Percentiles rank a stretch among this genome's conserved stretches.
These are phyloP conservation scores for Amphimedon queenslandica DNA, from an alignment of 37 sponge, comb jelly and placozoan genomes.

Conservation along the genomic window DNA sequence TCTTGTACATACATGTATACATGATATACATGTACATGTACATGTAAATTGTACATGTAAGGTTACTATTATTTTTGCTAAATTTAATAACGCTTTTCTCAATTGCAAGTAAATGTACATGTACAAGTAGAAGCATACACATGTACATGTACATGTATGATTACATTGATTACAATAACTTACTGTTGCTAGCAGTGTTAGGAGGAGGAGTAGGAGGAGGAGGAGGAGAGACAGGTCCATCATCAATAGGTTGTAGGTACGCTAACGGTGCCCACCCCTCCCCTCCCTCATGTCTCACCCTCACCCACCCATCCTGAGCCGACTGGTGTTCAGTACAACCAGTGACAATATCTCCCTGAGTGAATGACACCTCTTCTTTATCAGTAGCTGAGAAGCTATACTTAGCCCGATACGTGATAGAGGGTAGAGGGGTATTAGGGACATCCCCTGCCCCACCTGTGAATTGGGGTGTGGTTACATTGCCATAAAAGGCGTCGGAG, in stretches of 20 bases:
- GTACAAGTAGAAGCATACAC: too few relatives aligned
- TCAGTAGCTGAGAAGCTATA: constrained; percentile 63
- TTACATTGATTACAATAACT: too few relatives aligned
- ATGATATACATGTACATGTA: too few relatives aligned
- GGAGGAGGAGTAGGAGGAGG: not conserved
- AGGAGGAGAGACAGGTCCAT: not conserved
- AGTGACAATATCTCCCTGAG: constrained; percentile 67
- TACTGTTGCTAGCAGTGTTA: too few relatives aligned
- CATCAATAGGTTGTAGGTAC: constrained; percentile 32
- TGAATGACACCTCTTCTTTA: constrained; percentile 53
- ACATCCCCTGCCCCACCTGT: too few relatives aligned
- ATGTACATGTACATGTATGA: too few relatives aligned
- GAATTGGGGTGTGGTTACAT: not conserved
- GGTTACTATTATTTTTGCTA: too few relatives aligned
- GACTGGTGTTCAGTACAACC: not conserved
- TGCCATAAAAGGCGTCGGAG: not conserved
- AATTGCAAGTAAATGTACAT: too few relatives aligned
- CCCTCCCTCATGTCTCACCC: constrained; percentile 7
- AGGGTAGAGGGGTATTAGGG: not conserved
- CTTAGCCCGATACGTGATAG: constrained; percentile 38
- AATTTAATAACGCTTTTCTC: too few relatives aligned
- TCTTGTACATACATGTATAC: too few relatives aligned
- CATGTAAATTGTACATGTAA: too few relatives aligned
- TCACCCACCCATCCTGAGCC: constrained; percentile 38
- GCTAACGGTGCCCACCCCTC: constrained; percentile 46